Evolutionary conservation across 2,113 vertebrate species (phyloP), one percentile per base, ranked within the genome.

Genomic region (Dicentrarchus labrax): DNA sequence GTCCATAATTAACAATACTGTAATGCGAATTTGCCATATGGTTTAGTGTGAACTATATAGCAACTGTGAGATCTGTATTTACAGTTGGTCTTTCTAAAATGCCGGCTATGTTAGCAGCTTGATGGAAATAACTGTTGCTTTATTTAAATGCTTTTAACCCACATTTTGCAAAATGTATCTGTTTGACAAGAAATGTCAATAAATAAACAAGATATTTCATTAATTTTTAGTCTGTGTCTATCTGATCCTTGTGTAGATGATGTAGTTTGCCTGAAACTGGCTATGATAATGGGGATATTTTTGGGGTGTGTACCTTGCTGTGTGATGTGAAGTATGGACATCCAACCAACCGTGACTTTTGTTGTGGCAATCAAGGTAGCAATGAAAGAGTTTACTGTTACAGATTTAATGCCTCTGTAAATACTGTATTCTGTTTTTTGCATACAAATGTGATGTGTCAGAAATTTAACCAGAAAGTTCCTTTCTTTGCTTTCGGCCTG

Each of bases 401-500:
- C 17, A 66, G 67, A 38, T 41, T 61, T 56, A 43, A 48, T 30
- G 43, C 70, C 4, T 54, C 24, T 6, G 3, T 22, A 53, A 50
- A 78, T 61, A 17, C 38, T 59, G 15, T 2, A 17, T 59, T 78
- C 41, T 64, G 16, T 12, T 41, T 62, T 61, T 59, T 75, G 43
- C 10, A 67, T 45, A 16, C 36, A 53, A 61, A 64, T 66, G 22
- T 53, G 60, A 67, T 50, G 24, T 4, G 16, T 71, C 36, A 71
- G 24, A 51, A 59, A 56, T 11, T 38, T 30, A 39, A 1, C 64
- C 66, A 43, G 43, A 62, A 67, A 60, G 48, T 43, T 30, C 43
- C 57, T 79, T 66, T 73, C 50, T 81, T 78, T 78, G 10, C 41
- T 59, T 84, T 70, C 72, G 39, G 51, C 41, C 30, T 4, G 30